A percentile compares a stretch with the other conserved stretches of the same genome.
phyloP scores from a whole-genome alignment of 2,113 vertebrate species.

The Chionomys nivalis region DNA sequence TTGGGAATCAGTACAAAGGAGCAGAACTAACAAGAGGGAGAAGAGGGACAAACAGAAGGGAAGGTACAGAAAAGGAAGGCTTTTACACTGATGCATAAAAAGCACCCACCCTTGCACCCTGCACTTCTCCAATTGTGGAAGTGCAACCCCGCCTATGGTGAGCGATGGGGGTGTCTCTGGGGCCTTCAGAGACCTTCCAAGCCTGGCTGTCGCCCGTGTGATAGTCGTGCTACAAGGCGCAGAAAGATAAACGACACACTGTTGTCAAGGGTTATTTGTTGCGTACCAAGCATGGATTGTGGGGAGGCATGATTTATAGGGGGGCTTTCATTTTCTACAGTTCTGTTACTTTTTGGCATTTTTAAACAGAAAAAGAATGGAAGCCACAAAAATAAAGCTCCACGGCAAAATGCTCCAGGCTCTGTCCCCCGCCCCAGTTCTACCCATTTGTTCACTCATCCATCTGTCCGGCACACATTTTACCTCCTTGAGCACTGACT shows the following conservation, averaged over 20 bases:
- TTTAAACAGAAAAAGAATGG: not conserved
- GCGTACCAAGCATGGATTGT: not conserved
- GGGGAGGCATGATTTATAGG: slow-evolving; percentile 3
- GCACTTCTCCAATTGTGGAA: not conserved
- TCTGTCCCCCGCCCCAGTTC: not conserved
- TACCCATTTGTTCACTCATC: not conserved
- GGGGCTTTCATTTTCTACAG: slow-evolving; percentile 14
- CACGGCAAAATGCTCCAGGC: not conserved
- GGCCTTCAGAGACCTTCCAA: not conserved
- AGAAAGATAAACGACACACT: slow-evolving; percentile 1
- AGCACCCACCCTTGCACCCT: not conserved
- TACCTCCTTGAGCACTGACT: not conserved
- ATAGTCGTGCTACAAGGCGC: not conserved
- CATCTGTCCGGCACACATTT: not conserved
- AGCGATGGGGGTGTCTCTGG: not conserved
- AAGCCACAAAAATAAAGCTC: not conserved
- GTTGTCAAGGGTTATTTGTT: slow-evolving; percentile 18
- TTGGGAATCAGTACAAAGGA: not conserved
- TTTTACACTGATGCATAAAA: not conserved
- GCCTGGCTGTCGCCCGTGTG: not conserved
- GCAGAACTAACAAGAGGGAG: not conserved
- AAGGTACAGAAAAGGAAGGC: not conserved
- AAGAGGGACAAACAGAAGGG: not conserved
- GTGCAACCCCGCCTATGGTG: not conserved
- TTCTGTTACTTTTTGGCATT: slow-evolving; percentile 7